Evolutionary conservation across 2,113 vertebrate genomes (phyloP).

Genomic region (Blennius ocellaris): DNA sequence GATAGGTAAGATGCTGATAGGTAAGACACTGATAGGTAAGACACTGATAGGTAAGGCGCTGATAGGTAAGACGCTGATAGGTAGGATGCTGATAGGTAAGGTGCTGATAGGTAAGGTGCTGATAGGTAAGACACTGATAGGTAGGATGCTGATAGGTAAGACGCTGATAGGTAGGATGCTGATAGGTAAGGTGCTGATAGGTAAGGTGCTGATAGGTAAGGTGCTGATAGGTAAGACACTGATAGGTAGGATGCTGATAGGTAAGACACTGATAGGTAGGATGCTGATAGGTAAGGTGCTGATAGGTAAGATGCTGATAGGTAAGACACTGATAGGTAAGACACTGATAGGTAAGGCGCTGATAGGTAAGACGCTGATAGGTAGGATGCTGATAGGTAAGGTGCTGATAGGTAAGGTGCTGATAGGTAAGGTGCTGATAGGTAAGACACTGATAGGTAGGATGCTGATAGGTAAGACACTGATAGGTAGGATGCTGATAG

Average conservation of each 20-base stretch:
- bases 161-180: constrained; percentile 98
- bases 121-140: constrained; percentile 98
- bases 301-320: constrained; percentile 98
- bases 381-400: constrained; percentile 98
- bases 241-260: constrained; percentile 97
- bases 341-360: constrained; percentile 98
- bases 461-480: constrained; percentile 98
- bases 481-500: constrained; percentile 97
- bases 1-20: constrained; percentile 98
- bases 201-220: constrained; percentile 98
- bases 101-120: constrained; percentile 99
- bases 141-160: constrained; percentile 98
- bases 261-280: too few relatives aligned
- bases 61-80: constrained; percentile 98
- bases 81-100: constrained; percentile 98
- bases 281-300: constrained; percentile 99
- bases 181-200: constrained; percentile 98
- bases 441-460: constrained; percentile 98
- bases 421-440: constrained; percentile 98
- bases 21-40: constrained; percentile 98
- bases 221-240: constrained; percentile 99
- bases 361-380: constrained; percentile 98
- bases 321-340: constrained; percentile 98
- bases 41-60: constrained; percentile 98
- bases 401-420: constrained; percentile 99